phyloP scores from a whole-genome alignment of 1,140 invertebrate species.

The Drosophila lowei region DNA sequence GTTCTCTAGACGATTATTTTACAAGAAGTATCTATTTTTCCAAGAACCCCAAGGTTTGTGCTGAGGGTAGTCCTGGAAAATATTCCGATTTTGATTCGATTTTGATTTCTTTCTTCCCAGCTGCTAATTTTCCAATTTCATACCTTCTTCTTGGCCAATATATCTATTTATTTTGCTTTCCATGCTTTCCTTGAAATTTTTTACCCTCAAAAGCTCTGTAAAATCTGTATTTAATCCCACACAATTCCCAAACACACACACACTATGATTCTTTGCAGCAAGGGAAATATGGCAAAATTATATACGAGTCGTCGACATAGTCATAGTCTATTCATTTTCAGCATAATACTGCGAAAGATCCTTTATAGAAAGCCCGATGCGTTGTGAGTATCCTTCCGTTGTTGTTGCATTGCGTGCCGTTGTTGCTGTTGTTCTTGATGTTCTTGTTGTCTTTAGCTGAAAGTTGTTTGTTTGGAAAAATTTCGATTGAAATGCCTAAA shows the following conservation, averaged over 20 bases:
- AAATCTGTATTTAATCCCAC: background rate
- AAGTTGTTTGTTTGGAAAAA: conserved; percentile 20
- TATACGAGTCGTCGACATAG: conserved; percentile 61
- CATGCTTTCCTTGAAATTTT: background rate
- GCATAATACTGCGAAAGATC: conserved; percentile 76
- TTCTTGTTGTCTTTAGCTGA: conserved; percentile 24
- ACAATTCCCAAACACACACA: conserved; percentile 3
- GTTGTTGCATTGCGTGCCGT: conserved; percentile 24
- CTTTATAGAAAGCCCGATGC: conserved; percentile 69
- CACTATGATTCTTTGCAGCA: conserved; percentile 51
- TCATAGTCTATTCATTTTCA: conserved; percentile 76
- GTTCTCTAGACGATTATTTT: too few species aligned
- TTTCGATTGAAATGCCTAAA: conserved; percentile 33
- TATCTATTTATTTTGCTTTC: too few species aligned
- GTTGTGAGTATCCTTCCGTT: conserved; percentile 65
- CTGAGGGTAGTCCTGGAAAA: too few species aligned
- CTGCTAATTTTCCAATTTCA: too few species aligned
- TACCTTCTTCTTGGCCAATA: too few species aligned
- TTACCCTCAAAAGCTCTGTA: background rate
- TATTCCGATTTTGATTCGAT: too few species aligned
- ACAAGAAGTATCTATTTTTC: too few species aligned
- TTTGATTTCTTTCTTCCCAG: too few species aligned
- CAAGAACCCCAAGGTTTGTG: too few species aligned
- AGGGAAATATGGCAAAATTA: conserved; percentile 52
- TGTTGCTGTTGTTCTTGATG: conserved; percentile 35